These are phyloP conservation scores for Scaptomyza graminum DNA, from an alignment of 1,140 invertebrate genomes.

Conservation along the genomic window DNA sequence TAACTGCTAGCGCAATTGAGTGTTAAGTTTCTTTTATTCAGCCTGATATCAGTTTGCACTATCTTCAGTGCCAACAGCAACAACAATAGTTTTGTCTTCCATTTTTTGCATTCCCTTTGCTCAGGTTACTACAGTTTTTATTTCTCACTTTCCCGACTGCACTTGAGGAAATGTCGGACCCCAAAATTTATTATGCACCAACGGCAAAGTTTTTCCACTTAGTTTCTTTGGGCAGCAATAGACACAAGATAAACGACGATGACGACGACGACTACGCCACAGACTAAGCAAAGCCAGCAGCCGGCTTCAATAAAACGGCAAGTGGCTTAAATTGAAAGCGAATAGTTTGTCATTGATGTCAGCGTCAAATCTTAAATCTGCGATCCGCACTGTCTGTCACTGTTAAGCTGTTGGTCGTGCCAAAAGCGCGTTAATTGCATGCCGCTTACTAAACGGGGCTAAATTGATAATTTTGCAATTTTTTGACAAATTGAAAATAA, in stretches of 20 bases:
- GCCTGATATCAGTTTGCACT: conserved; percentile 31
- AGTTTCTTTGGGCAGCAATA: conserved; percentile 10
- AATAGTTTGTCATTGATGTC: conserved; percentile 52
- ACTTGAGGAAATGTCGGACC: conserved; percentile 56
- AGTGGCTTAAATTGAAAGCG: conserved; percentile 45
- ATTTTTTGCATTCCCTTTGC: conserved; percentile 4
- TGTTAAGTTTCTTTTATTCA: conserved; percentile 47
- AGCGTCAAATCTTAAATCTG: conserved; percentile 46
- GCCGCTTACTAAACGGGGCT: conserved; percentile 50
- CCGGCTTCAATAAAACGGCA: conserved; percentile 22
- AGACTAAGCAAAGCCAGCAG: background rate
- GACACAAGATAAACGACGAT: background rate
- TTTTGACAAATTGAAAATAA: conserved; percentile 45
- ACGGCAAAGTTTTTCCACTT: conserved; percentile 30
- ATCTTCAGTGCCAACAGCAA: conserved; percentile 12
- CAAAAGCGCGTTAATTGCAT: conserved; percentile 61
- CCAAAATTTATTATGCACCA: conserved; percentile 45
- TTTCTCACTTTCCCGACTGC: conserved; percentile 63
- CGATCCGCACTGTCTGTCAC: conserved; percentile 47
- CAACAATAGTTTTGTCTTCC: conserved; percentile 35
- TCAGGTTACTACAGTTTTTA: conserved; percentile 43
- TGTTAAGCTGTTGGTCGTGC: conserved; percentile 9
- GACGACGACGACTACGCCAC: background rate
- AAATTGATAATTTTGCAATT: conserved; percentile 67
- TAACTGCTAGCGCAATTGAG: conserved; percentile 50